A percentile compares a stretch with the other conserved stretches of the same genome.
These are phyloP conservation scores for Esox niger DNA, from an alignment of 2,113 vertebrate species.

Conservation along the genomic window DNA sequence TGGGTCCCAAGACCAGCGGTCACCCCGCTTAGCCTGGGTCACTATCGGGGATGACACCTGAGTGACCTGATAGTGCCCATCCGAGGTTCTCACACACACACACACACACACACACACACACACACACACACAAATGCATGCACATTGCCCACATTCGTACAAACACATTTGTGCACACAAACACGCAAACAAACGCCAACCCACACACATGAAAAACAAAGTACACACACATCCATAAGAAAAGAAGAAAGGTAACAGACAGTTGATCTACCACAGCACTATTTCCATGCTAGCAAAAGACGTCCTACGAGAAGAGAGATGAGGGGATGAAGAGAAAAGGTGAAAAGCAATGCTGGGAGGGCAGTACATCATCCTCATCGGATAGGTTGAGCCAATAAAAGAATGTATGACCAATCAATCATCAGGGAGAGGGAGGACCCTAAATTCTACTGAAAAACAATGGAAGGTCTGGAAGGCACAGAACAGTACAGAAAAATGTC, in stretches of 20 bases:
- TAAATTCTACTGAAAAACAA: too few species aligned
- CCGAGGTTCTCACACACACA: background rate
- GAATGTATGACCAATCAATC: constrained; percentile 1
- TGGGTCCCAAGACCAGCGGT: constrained; percentile 93
- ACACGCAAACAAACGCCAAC: background rate
- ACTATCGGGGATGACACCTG: constrained; percentile 67
- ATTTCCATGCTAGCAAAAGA: constrained; percentile 65
- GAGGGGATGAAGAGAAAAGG: constrained; percentile 40
- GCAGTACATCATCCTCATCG: constrained; percentile 48
- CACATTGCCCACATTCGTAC: constrained; percentile 14
- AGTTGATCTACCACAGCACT: constrained; percentile 72
- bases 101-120: too few species aligned
- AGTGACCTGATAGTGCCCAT: constrained; percentile 34
- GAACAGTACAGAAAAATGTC: too few species aligned
- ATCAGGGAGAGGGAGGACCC: too few species aligned
- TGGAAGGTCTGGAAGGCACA: too few species aligned
- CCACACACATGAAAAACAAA: constrained; percentile 13
- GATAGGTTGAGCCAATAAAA: background rate
- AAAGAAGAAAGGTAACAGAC: constrained; percentile 60
- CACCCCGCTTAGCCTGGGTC: constrained; percentile 76
- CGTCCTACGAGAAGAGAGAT: constrained; percentile 58
- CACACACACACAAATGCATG: constrained; percentile 23
- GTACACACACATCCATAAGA: constrained; percentile 43
- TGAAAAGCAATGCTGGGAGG: constrained; percentile 35
- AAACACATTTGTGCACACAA: constrained; percentile 1